Evolutionary conservation across 2,888 invertebrate genomes (phyloP).

Genomic region (Alsophila aescularia): DNA sequence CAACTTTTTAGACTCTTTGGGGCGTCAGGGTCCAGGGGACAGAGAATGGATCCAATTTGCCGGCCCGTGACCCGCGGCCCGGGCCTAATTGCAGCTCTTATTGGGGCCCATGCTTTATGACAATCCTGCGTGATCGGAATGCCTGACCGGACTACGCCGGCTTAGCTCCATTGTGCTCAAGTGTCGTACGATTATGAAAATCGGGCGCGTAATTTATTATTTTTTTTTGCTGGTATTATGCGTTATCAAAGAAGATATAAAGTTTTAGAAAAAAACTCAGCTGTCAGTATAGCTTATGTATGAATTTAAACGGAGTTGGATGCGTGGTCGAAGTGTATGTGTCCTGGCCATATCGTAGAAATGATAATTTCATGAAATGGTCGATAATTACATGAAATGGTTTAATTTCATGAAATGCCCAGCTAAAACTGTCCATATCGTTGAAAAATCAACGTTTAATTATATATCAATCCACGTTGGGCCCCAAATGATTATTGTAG

Average conservation of each 20-base stretch:
- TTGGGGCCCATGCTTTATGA: conserved; percentile 53
- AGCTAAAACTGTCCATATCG: no score
- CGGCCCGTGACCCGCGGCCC: conserved; percentile 52
- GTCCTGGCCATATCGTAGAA: no score
- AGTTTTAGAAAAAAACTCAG: no score
- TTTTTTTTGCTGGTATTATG: neutral
- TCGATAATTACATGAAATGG: no score
- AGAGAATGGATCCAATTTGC: conserved; percentile 47
- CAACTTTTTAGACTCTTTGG: conserved; percentile 24
- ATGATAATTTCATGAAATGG: no score
- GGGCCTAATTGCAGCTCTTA: conserved; percentile 54
- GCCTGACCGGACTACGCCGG: conserved; percentile 21
- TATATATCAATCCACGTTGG: no score
- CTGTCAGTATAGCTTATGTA: no score
- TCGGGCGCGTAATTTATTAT: neutral
- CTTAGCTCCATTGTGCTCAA: conserved; percentile 10
- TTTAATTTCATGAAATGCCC: no score
- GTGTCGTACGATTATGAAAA: neutral
- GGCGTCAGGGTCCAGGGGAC: conserved; percentile 26
- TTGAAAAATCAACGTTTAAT: no score
- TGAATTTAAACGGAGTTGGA: no score
- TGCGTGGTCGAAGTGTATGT: no score
- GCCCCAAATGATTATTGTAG: no score
- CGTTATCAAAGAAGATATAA: neutral
- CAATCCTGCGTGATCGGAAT: conserved; percentile 52